These are phyloP conservation scores for Zygothrica quintamaculata DNA, from an alignment of 2,888 invertebrate genomes.

Conservation along the genomic window DNA sequence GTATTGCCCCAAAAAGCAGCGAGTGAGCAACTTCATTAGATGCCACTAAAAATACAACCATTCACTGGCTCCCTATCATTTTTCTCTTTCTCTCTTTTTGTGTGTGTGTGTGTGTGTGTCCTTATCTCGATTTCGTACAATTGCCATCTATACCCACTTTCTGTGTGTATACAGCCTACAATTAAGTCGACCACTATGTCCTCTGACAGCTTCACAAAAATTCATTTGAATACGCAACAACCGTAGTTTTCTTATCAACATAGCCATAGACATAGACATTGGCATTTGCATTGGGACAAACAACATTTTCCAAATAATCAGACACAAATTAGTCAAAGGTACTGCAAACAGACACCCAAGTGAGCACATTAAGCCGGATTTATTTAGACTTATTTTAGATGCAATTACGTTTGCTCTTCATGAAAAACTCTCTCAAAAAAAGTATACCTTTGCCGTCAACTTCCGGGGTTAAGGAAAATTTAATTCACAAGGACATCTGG, in stretches of 20 bases:
- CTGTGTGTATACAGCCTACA: slow-evolving; percentile 35
- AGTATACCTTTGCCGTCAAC: neutral
- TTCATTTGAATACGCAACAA: slow-evolving; percentile 54
- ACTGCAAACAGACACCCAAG: slow-evolving; percentile 22
- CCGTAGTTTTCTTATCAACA: slow-evolving; percentile 15
- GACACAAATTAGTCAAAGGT: slow-evolving; percentile 61
- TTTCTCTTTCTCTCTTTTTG: too few species aligned
- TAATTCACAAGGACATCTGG: slow-evolving; percentile 3
- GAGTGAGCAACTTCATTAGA: slow-evolving; percentile 65
- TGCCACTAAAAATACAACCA: slow-evolving; percentile 58
- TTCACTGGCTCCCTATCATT: slow-evolving; percentile 1
- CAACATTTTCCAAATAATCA: slow-evolving; percentile 44
- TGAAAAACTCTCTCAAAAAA: slow-evolving; percentile 1
- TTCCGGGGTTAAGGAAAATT: neutral
- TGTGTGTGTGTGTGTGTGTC: neutral
- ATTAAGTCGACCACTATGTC: slow-evolving; percentile 55
- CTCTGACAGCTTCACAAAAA: slow-evolving; percentile 20
- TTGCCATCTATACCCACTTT: too few species aligned
- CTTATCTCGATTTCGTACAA: too few species aligned
- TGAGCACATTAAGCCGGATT: slow-evolving; percentile 3
- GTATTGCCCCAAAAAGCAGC: too few species aligned
- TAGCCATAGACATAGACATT: slow-evolving; percentile 19
- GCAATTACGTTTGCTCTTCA: neutral
- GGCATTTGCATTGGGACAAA: slow-evolving; percentile 1
- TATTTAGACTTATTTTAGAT: neutral